These are phyloP conservation scores for Paragorgia papillata DNA, from an alignment of 92 coral and sea anemone species.

Conservation along the genomic window DNA sequence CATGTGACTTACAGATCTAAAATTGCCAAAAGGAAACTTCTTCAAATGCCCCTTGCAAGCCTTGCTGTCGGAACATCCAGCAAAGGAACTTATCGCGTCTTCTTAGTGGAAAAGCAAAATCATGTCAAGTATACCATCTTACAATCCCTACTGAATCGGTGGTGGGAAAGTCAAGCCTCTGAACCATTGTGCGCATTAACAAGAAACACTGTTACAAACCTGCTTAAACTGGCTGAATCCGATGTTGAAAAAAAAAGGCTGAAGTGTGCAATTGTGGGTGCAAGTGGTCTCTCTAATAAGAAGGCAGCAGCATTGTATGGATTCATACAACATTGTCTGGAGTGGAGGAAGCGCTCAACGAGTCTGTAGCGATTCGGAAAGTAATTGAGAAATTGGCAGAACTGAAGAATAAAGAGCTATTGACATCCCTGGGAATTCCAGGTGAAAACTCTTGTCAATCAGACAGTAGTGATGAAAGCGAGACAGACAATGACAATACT, in stretches of 20 bases:
- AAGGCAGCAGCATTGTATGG: too few species aligned
- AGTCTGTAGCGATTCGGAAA: constrained; percentile 32
- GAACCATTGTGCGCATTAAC: constrained; percentile 26
- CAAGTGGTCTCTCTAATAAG: too few species aligned
- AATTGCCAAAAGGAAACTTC: too few species aligned
- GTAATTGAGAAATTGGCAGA: constrained; percentile 41
- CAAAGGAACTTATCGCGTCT: neutral
- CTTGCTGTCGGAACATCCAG: too few species aligned
- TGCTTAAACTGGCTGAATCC: constrained; percentile 27
- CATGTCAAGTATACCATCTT: neutral
- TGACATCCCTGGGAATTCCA: constrained; percentile 32
- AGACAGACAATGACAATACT: constrained; percentile 23
- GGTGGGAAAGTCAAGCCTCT: constrained; percentile 12
- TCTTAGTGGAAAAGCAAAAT: constrained; percentile 23
- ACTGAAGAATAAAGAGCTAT: constrained; percentile 40
- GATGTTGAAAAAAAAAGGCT: constrained; percentile 36
- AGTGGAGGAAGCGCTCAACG: constrained; percentile 45
- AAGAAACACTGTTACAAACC: constrained; percentile 3
- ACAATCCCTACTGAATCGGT: constrained; percentile 34
- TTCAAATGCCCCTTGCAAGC: too few species aligned
- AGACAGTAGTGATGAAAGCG: constrained; percentile 44
- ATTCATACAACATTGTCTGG: too few species aligned
- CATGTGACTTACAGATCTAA: too few species aligned
- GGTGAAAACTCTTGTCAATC: constrained; percentile 18
- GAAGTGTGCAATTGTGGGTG: constrained; percentile 43